These are phyloP conservation scores for Eumacrocentrus americanus DNA, from an alignment of 2,888 invertebrate species.

Conservation along the genomic window DNA sequence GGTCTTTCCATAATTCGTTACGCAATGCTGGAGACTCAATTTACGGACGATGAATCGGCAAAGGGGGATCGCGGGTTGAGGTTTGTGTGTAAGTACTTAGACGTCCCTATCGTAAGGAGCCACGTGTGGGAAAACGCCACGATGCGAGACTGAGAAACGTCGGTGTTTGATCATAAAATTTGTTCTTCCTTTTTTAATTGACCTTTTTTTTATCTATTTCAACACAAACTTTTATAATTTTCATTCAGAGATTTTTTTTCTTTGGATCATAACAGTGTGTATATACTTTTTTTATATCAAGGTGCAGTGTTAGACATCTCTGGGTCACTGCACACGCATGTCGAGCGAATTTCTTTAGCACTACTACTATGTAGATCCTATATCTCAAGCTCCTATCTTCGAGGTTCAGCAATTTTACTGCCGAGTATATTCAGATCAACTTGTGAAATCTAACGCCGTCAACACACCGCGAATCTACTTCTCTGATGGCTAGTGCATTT, in stretches of 20 bases:
- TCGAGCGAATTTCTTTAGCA: slow-evolving; percentile 36
- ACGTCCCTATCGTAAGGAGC: slow-evolving; percentile 33
- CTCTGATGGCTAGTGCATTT: slow-evolving; percentile 28
- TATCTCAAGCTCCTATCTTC: slow-evolving; percentile 43
- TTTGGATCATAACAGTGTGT: neutral
- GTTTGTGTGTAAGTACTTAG: slow-evolving; percentile 24
- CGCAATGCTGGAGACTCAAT: slow-evolving; percentile 36
- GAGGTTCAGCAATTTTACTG: slow-evolving; percentile 36
- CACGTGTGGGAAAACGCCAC: slow-evolving; percentile 54
- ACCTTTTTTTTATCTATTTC: slow-evolving; percentile 7
- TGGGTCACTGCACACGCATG: slow-evolving; percentile 36
- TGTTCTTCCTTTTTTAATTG: slow-evolving; percentile 12
- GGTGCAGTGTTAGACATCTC: slow-evolving; percentile 18
- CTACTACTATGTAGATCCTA: slow-evolving; percentile 22
- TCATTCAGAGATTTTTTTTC: neutral
- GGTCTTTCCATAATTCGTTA: slow-evolving; percentile 22
- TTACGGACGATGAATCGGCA: slow-evolving; percentile 24
- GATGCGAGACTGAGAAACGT: slow-evolving; percentile 58
- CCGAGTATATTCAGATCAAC: slow-evolving; percentile 39
- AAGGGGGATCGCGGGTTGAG: neutral
- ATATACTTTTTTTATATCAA: neutral
- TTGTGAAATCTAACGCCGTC: slow-evolving; percentile 53
- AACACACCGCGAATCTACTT: slow-evolving; percentile 36
- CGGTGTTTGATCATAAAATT: slow-evolving; percentile 47
- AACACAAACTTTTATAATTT: neutral